These are phyloP conservation scores for Ylistrum balloti DNA, from an alignment of 1,140 invertebrate species.

Conservation along the genomic window DNA sequence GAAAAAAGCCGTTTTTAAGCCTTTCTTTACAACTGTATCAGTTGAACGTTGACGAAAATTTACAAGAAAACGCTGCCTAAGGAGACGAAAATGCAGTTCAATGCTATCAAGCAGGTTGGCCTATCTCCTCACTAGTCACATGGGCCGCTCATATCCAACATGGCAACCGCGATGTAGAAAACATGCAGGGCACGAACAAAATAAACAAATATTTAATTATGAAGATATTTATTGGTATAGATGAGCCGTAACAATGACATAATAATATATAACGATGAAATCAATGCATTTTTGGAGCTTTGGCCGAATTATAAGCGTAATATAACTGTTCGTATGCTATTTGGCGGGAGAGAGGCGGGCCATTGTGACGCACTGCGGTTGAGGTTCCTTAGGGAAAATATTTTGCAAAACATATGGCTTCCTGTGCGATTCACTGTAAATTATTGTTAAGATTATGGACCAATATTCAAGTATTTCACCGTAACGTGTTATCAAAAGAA, in stretches of 20 bases:
- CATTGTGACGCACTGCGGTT: conserved; percentile 56
- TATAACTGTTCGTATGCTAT: conserved; percentile 44
- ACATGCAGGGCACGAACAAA: conserved; percentile 48
- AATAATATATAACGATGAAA: background rate
- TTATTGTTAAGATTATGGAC: too few relatives aligned
- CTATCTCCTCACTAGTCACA: conserved; percentile 72
- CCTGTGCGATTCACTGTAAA: background rate
- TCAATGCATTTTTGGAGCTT: background rate
- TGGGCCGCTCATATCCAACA: conserved; percentile 74
- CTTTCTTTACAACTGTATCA: conserved; percentile 42
- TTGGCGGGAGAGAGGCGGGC: conserved; percentile 63
- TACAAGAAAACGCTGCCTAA: conserved; percentile 61
- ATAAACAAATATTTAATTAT: conserved; percentile 10
- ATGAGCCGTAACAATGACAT: background rate
- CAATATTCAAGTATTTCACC: background rate
- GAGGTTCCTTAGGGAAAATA: background rate
- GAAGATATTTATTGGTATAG: background rate
- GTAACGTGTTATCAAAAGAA: too few relatives aligned
- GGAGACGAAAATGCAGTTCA: conserved; percentile 63
- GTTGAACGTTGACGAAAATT: conserved; percentile 58
- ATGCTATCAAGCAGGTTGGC: conserved; percentile 64
- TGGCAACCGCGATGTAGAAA: conserved; percentile 71
- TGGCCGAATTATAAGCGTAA: background rate
- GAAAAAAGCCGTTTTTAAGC: conserved; percentile 49
- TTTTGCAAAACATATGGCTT: background rate